phyloP scores from a whole-genome alignment of 2,797 vertebrate genomes.

The Potorous gilbertii region DNA sequence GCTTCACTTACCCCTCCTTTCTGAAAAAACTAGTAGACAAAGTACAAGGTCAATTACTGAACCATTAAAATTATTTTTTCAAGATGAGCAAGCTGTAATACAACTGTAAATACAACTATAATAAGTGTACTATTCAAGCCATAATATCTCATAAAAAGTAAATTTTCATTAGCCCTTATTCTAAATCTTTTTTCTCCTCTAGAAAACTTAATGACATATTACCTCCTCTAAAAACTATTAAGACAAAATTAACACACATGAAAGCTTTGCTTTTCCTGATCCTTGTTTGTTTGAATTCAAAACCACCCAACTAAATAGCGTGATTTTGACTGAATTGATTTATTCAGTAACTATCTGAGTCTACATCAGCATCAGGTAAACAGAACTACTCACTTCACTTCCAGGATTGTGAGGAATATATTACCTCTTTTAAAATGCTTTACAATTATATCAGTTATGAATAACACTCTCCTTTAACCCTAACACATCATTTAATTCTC shows the following conservation, averaged over 20 bases:
- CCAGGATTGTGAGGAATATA: neutral
- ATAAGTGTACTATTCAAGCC: neutral
- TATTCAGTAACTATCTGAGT: neutral
- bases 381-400: neutral
- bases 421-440: neutral
- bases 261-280: neutral
- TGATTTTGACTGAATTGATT: neutral
- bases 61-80: neutral
- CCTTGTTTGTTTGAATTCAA: conserved; percentile 3
- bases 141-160: neutral
- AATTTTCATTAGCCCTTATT: neutral
- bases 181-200: neutral
- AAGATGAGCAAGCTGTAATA: neutral
- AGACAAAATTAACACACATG: neutral
- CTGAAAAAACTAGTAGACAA: conserved; percentile 92
- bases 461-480: neutral
- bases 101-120: neutral
- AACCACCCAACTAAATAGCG: conserved; percentile 22
- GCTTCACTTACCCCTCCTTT: conserved; percentile 92
- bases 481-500: conserved; percentile 60
- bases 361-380: neutral
- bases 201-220: neutral
- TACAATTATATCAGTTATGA: neutral
- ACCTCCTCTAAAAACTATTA: conserved; percentile 2
- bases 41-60: neutral